phyloP scores from a whole-genome alignment of 2,888 invertebrate species.

The Macrostomum cliftonense region DNA sequence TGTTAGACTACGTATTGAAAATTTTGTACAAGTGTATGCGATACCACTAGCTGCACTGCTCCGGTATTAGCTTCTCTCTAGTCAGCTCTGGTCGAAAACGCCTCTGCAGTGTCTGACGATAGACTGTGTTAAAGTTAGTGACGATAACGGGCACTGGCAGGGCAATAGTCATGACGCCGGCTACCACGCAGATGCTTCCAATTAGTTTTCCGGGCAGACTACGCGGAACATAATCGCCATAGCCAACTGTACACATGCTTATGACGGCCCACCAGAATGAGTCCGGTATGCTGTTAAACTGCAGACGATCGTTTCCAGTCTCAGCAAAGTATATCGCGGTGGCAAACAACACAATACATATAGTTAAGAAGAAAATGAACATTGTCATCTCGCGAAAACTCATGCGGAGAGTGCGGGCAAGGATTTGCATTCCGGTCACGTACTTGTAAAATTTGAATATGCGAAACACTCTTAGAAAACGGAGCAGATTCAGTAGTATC shows the following conservation, averaged over 20 bases:
- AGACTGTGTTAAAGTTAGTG: conserved; percentile 70
- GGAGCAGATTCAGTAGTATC: background rate
- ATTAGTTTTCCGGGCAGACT: conserved; percentile 80
- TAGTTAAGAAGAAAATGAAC: background rate
- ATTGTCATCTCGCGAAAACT: background rate
- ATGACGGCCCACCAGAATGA: conserved; percentile 81
- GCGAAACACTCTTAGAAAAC: background rate
- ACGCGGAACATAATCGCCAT: conserved; percentile 97
- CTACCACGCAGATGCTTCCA: conserved; percentile 92
- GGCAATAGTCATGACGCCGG: conserved; percentile 95
- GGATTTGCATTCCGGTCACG: background rate
- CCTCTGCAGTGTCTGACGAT: background rate
- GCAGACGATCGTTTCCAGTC: background rate
- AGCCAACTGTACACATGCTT: conserved; percentile 96
- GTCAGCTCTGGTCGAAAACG: background rate
- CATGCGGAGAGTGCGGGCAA: background rate
- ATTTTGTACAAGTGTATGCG: no score
- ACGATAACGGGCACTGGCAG: conserved; percentile 98
- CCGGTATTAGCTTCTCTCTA: background rate
- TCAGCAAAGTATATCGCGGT: background rate
- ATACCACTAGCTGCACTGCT: background rate
- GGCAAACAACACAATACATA: background rate
- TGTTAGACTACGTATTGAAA: no score
- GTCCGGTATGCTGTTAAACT: conserved; percentile 61
- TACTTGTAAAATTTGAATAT: background rate